A percentile compares a stretch with the other conserved stretches of the same genome.
phyloP scores from a whole-genome alignment of 2,113 vertebrate genomes.

The Triplophysa siluroides region DNA sequence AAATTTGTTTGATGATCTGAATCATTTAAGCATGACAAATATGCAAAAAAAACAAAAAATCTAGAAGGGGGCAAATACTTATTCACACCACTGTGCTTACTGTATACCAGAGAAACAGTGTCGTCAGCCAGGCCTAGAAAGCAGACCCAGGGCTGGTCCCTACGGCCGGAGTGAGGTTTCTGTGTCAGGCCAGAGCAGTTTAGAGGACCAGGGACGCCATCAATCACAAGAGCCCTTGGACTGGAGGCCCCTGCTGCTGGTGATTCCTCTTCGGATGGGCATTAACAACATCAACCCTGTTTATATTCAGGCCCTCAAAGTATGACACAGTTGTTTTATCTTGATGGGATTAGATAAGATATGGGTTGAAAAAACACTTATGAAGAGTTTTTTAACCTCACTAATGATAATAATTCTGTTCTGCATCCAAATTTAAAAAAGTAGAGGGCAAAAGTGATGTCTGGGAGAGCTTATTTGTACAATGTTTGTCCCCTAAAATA shows the following conservation, averaged over 20 bases:
- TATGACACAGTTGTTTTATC: slow-evolving; percentile 54
- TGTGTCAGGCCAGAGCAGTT: slow-evolving; percentile 2
- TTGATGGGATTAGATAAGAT: background rate
- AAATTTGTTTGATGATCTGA: too few relatives aligned
- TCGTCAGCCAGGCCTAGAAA: slow-evolving; percentile 59
- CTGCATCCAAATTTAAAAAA: background rate
- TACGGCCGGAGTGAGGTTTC: slow-evolving; percentile 49
- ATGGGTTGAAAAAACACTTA: background rate
- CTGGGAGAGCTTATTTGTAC: too few relatives aligned
- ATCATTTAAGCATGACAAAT: too few relatives aligned
- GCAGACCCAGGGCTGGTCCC: slow-evolving; percentile 23
- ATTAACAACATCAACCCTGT: slow-evolving; percentile 89
- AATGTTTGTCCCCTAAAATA: too few relatives aligned
- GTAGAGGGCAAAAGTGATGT: too few relatives aligned
- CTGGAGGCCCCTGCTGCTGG: slow-evolving; percentile 85
- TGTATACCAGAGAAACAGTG: slow-evolving; percentile 82
- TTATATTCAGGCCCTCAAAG: slow-evolving; percentile 84
- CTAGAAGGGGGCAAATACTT: too few relatives aligned
- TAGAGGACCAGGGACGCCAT: background rate
- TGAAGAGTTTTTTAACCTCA: background rate
- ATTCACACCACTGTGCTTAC: too few relatives aligned
- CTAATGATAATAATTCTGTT: background rate
- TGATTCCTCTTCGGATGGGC: slow-evolving; percentile 85
- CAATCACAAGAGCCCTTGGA: slow-evolving; percentile 34
- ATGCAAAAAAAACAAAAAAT: too few relatives aligned